These are phyloP conservation scores for Dicaeum eximium DNA, from an alignment of 2,113 vertebrate genomes.

Conservation along the genomic window DNA sequence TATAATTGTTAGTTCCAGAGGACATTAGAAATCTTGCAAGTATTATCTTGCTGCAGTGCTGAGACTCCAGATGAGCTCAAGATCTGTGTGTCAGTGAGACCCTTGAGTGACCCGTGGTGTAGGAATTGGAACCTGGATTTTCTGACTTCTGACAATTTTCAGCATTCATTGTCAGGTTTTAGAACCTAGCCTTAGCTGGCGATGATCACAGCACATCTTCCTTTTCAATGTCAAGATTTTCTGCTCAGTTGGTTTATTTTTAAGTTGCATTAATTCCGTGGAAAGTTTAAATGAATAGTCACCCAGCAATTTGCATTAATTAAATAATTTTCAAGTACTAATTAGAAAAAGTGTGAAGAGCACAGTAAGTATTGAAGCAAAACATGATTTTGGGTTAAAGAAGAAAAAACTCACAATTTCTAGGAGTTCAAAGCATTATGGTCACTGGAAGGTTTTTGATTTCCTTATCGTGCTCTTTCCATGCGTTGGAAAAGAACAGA, in stretches of 20 bases:
- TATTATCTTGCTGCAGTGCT: not conserved
- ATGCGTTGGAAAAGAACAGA: not conserved
- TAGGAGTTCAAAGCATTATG: constrained; percentile 6
- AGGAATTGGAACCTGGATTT: not conserved
- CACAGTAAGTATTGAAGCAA: constrained; percentile 1
- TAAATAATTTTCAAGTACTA: constrained; percentile 48
- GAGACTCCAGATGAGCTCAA: not conserved
- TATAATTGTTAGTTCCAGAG: not conserved
- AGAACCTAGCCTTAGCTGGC: not conserved
- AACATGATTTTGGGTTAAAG: not conserved
- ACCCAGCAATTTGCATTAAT: constrained; percentile 56
- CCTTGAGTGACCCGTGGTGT: not conserved
- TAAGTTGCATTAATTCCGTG: not conserved
- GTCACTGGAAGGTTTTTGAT: constrained; percentile 1
- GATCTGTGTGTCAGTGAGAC: not conserved
- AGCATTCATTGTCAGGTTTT: not conserved
- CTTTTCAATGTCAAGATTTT: not conserved
- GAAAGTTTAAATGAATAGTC: constrained; percentile 46
- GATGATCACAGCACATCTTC: not conserved
- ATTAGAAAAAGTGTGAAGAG: constrained; percentile 36
- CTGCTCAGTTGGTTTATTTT: constrained; percentile 49
- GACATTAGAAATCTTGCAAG: not conserved
- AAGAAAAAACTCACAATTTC: not conserved
- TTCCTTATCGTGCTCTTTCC: constrained; percentile 27
- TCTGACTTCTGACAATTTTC: not conserved